Evolutionary conservation across 2,888 invertebrate species (phyloP), one percentile per base, ranked within the genome.

Genomic region (Pseudanteris insignis): DNA sequence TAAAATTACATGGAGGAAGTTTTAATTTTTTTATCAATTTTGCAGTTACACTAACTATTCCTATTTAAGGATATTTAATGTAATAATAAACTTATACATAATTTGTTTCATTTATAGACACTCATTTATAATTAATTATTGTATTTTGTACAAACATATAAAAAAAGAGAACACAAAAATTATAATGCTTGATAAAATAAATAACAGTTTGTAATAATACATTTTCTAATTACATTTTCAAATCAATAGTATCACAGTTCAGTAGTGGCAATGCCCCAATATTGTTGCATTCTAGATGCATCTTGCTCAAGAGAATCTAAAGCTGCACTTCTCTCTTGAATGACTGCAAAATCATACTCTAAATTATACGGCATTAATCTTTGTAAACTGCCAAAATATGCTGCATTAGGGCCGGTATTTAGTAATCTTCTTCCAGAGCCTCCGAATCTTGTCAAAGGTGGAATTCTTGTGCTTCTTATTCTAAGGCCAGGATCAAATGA

Each of bases 221-320:
- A 4, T 18, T 18, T 18, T 18, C 6, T 18, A 18, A 18, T 18
- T 18, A 18, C 6, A 6, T 6, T 18, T 18, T 6, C 6, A 18
- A 18, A 4, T 18, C n/a, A 14, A 29, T 36, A 25, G 25, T 57
- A 63, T 84, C 84, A 92, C 66, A 93, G 80, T 79, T 92, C 92
- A 0, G 92, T 93, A 1, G 92, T 92, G 8, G 92, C 91, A 33
- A 93, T 91, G 40, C 92, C 92, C 93, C 93, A 93, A 80, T 93
- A 93, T 71, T 92, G 92, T 69, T 92, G 90, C 90, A 93, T 92
- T 46, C 93, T 85, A n/a, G 75, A 70, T 44, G 86, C 87, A 73
- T 92, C 92, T 62, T 90, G 86, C 72, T 92, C 92, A 63, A 89
- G 80, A 0, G 91, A 91, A 72, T 92, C 92, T 67, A 87, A 84